Evolutionary conservation across 1,140 invertebrate genomes (phyloP).

Genomic region (Megalopta genalis): DNA sequence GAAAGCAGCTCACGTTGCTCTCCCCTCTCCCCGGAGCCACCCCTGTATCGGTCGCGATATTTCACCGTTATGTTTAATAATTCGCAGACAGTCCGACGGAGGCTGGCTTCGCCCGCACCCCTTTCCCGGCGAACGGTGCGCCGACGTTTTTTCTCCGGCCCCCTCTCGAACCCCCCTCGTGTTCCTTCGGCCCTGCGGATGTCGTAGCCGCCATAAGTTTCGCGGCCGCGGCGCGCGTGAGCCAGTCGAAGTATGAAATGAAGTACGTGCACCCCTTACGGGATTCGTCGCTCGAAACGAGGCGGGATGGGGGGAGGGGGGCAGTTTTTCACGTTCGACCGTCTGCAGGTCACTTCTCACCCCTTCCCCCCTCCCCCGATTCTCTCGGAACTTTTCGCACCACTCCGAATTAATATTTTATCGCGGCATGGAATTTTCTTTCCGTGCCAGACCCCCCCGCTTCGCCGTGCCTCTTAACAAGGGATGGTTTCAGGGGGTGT

Average conservation of each 20-base stretch:
- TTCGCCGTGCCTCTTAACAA: too few species aligned
- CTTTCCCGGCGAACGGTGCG: background rate
- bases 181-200: background rate
- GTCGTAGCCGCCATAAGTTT: slow-evolving; percentile 42
- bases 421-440: too few species aligned
- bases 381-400: too few species aligned
- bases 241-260: slow-evolving; percentile 51
- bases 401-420: too few species aligned
- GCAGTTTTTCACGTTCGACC: background rate
- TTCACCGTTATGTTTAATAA: slow-evolving; percentile 67
- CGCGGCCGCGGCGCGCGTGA: slow-evolving; percentile 10
- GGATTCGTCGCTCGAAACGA: background rate
- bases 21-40: background rate
- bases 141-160: slow-evolving; percentile 4
- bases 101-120: background rate
- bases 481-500: too few species aligned
- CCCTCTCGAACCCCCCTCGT: too few species aligned
- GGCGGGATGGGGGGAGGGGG: too few species aligned
- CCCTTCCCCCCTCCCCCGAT: too few species aligned
- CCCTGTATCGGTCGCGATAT: slow-evolving; percentile 50
- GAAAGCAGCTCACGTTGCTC: slow-evolving; percentile 50
- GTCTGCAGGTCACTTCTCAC: background rate
- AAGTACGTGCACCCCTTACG: slow-evolving; percentile 35
- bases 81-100: slow-evolving; percentile 42
- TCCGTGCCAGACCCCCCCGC: too few species aligned